A percentile compares a stretch with the other conserved stretches of the same genome.
These are phyloP conservation scores for Mermis nigrescens DNA, from an alignment of 2,888 invertebrate species.

Conservation along the genomic window DNA sequence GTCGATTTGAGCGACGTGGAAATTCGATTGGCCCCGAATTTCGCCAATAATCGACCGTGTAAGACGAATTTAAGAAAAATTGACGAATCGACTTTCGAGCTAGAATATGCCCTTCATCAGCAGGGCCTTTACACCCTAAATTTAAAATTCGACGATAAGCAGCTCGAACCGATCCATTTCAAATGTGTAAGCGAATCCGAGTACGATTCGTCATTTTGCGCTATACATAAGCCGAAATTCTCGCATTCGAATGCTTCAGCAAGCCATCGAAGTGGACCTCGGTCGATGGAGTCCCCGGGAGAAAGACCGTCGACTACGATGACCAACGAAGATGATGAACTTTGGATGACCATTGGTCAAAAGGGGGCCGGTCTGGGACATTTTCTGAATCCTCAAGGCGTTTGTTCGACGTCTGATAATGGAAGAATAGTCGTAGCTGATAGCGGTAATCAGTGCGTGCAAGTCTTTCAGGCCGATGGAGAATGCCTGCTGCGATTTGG, in stretches of 20 bases:
- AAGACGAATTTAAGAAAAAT: no score
- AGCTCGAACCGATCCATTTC: background rate
- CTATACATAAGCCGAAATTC: background rate
- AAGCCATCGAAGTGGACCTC: background rate
- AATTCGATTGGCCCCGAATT: background rate
- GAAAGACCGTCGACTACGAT: background rate
- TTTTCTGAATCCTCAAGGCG: slow-evolving; percentile 41
- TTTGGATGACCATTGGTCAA: slow-evolving; percentile 36
- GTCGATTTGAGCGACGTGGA: background rate
- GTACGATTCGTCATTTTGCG: background rate
- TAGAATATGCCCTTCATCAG: background rate
- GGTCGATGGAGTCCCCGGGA: background rate
- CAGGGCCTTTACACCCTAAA: background rate
- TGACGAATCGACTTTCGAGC: background rate
- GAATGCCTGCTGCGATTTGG: slow-evolving; percentile 37
- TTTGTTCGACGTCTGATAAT: slow-evolving; percentile 31
- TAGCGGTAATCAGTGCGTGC: slow-evolving; percentile 39
- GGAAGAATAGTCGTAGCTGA: slow-evolving; percentile 38
- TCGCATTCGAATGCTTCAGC: background rate
- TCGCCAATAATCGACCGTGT: no score
- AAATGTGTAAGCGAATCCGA: background rate
- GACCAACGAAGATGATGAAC: slow-evolving; percentile 36
- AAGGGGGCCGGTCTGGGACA: slow-evolving; percentile 39
- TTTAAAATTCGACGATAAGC: background rate
- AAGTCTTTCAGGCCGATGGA: slow-evolving; percentile 32